Conservation (phyloP, 2,888 invertebrate genomes). For the Lissocephala sabroskyi region DNA sequence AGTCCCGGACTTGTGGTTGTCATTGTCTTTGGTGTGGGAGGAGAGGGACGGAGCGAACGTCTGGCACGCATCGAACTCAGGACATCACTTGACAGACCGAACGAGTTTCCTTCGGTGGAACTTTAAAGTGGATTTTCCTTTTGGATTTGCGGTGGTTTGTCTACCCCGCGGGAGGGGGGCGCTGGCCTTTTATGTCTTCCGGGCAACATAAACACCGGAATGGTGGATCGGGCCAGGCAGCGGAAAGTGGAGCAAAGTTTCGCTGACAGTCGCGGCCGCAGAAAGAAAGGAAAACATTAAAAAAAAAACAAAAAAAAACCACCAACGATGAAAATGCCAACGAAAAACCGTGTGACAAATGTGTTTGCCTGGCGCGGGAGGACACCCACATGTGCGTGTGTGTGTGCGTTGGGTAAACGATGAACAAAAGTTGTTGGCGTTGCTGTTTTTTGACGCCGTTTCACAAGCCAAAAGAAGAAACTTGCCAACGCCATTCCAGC, state of each 20-base stretch:
- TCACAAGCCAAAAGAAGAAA: constrained; percentile 26
- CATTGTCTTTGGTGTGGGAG: no score
- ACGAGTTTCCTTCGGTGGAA: constrained; percentile 27
- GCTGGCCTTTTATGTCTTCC: constrained; percentile 61
- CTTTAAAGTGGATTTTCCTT: constrained; percentile 66
- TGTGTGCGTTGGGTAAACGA: constrained; percentile 11
- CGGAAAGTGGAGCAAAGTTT: constrained; percentile 39
- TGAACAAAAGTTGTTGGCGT: constrained; percentile 14
- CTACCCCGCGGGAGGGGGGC: no score
- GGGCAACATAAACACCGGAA: constrained; percentile 64
- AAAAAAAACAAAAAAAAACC: constrained; percentile 21
- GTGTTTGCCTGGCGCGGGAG: constrained; percentile 17
- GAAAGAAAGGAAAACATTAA: constrained; percentile 17
- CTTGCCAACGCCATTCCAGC: constrained; percentile 44
- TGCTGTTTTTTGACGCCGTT: constrained; percentile 8
- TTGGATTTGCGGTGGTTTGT: constrained; percentile 63
- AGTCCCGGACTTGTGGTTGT: not conserved
- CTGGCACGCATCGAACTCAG: no score
- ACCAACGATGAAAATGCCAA: constrained; percentile 8
- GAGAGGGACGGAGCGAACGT: no score
- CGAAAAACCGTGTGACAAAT: constrained; percentile 49
- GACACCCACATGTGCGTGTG: constrained; percentile 16
- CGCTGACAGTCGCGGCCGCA: constrained; percentile 48
- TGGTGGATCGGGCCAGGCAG: constrained; percentile 22
- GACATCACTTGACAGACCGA: not conserved